Evolutionary conservation across 2,888 invertebrate species (phyloP), one percentile per base, ranked within the genome.

Genomic region (Eupithecia dodoneata): DNA sequence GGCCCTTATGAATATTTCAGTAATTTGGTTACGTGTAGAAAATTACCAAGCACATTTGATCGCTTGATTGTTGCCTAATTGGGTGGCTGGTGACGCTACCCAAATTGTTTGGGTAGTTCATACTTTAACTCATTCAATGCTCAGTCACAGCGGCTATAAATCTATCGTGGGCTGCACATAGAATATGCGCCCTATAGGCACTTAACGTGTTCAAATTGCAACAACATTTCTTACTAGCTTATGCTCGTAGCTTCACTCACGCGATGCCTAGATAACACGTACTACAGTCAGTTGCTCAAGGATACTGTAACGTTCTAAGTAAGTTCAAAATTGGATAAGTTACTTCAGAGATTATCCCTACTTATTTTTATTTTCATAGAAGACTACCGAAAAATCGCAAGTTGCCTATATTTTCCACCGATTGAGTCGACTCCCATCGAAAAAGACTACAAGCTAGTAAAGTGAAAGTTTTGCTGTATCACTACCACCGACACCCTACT

Each of bases 391-490:
- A 59, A 59, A 18, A 59, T 59, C 18, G 55, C 55, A 3, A 59
- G n/a, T 3, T 18, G 9, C n/a, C 3, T 6, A 47, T 45, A 69
- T 69, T 6, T n/a, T 42, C n/a, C 45, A 71, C 73, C 18, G 13
- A 74, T 79, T 76, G 76, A 80, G 80, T 79, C 76, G 74, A 74
- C 44, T 77, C 47, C 69, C 65, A 78, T 78, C 73, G 72, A 80
- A 83, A 85, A 85, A 82, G 75, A 76, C 81, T 87, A 87, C 85
- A 87, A 84, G 83, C 83, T 80, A 80, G n/a, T 59, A 75, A 85
- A 87, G 87, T 88, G 86, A 90, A 90, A 88, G 82, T 88, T 88
- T 79, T 85, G 89, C 86, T 80, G 81, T 83, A 87, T 90, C 90
- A 90, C 86, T 76, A 74, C 72, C 71, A 65, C 13, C 45, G 82